phyloP scores from a whole-genome alignment of 2,888 invertebrate species.

The Lathronympha strigana region DNA sequence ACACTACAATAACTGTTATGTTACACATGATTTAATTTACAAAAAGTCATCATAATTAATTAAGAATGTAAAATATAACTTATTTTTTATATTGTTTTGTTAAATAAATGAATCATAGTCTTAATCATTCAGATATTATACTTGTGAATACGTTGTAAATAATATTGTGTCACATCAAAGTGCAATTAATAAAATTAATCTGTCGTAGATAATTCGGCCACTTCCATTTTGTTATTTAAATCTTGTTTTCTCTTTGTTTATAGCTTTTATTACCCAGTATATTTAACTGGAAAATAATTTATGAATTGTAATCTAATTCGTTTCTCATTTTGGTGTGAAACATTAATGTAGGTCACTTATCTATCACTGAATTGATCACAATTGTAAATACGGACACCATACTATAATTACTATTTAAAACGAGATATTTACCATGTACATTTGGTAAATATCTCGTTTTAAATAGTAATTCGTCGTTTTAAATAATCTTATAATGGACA shows the following conservation, averaged over 20 bases:
- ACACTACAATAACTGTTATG: too few species aligned
- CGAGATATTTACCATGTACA: too few species aligned
- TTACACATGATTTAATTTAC: not conserved
- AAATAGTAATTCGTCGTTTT: too few species aligned
- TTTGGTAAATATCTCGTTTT: too few species aligned
- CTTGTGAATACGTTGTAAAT: too few species aligned
- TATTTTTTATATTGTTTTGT: not conserved
- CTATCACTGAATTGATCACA: conserved; percentile 13
- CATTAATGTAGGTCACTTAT: conserved; percentile 13
- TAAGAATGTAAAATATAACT: not conserved
- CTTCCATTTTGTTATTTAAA: conserved; percentile 10
- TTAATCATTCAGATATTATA: not conserved
- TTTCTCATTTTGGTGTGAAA: conserved; percentile 26
- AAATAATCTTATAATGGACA: too few species aligned
- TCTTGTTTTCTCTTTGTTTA: conserved; percentile 1
- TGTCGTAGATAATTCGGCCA: not conserved
- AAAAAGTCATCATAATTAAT: not conserved
- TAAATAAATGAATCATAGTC: not conserved
- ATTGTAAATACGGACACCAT: not conserved
- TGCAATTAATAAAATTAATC: not conserved
- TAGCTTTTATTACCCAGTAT: conserved; percentile 6
- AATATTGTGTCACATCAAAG: not conserved
- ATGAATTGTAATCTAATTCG: conserved; percentile 12
- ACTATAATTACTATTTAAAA: too few species aligned
- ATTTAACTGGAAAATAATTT: conserved; percentile 8